phyloP scores from a whole-genome alignment of 2,888 invertebrate species.

The Apamea epomidion region DNA sequence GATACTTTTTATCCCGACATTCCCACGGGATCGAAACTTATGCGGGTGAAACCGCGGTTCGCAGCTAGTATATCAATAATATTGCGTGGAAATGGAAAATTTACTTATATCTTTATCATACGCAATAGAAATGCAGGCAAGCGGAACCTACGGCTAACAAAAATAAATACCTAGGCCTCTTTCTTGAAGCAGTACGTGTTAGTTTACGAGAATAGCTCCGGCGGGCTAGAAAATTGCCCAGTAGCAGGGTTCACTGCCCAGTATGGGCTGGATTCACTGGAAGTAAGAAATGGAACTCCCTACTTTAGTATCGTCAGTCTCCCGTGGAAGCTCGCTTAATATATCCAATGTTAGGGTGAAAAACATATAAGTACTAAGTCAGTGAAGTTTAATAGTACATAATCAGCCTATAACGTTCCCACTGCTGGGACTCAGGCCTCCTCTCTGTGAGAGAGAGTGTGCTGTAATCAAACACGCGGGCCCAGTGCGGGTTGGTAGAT shows the following conservation, averaged over 20 bases:
- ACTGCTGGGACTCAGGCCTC: too few relatives aligned
- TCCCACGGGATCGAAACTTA: too few relatives aligned
- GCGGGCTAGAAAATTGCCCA: neutral
- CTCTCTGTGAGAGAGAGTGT: too few relatives aligned
- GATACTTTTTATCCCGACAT: too few relatives aligned
- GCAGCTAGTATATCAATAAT: neutral
- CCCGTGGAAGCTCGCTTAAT: neutral
- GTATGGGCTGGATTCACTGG: neutral
- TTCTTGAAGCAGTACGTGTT: neutral
- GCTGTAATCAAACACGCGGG: too few relatives aligned
- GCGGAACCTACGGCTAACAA: neutral
- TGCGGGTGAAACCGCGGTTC: too few relatives aligned
- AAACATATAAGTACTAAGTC: neutral
- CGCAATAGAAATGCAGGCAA: neutral
- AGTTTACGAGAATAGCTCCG: neutral
- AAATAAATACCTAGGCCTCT: too few relatives aligned
- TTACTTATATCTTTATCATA: neutral
- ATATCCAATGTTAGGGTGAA: neutral
- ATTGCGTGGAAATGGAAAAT: neutral
- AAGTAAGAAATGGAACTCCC: neutral
- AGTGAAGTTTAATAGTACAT: slow-evolving; percentile 7
- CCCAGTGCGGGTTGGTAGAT: too few relatives aligned
- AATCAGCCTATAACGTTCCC: too few relatives aligned
- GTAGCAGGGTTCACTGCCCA: neutral
- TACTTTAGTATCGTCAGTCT: neutral